A percentile compares a stretch with the other conserved stretches of the same genome.
Conservation (phyloP, 2,888 invertebrate species). For the Cerastis rubricosa region DNA sequence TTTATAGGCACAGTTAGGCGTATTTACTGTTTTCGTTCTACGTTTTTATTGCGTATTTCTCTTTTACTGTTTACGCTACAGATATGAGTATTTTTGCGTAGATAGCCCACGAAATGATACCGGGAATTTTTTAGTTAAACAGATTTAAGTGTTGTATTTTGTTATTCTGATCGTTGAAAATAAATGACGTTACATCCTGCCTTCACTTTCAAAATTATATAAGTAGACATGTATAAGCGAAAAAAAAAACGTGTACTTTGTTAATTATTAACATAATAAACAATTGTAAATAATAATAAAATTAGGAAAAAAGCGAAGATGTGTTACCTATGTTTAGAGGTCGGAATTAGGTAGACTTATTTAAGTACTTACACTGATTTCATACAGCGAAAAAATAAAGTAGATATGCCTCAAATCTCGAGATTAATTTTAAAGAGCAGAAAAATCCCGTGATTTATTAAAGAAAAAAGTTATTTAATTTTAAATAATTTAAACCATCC, state of each 20-base stretch:
- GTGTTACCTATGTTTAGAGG: too few relatives aligned
- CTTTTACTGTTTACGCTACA: constrained; percentile 28
- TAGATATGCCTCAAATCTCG: too few relatives aligned
- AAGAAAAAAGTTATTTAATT: too few relatives aligned
- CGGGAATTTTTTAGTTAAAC: constrained; percentile 11
- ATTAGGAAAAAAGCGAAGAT: too few relatives aligned
- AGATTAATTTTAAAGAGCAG: too few relatives aligned
- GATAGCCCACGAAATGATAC: constrained; percentile 1
- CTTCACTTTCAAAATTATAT: neutral
- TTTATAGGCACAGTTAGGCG: constrained; percentile 46
- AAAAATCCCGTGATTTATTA: too few relatives aligned
- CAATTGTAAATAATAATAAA: too few relatives aligned
- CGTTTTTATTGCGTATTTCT: constrained; percentile 27
- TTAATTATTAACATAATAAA: too few relatives aligned
- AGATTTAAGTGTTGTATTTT: neutral
- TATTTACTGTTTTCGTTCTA: constrained; percentile 46
- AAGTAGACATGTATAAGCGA: neutral
- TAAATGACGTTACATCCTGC: neutral
- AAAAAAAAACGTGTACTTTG: neutral
- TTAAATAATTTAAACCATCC: too few relatives aligned
- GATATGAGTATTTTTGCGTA: constrained; percentile 15
- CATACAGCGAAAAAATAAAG: too few relatives aligned
- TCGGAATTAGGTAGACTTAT: too few relatives aligned
- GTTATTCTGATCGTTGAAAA: constrained; percentile 9
- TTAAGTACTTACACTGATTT: too few relatives aligned